phyloP scores from a whole-genome alignment of 2,888 invertebrate genomes.

The Eustalomyia histrio region DNA sequence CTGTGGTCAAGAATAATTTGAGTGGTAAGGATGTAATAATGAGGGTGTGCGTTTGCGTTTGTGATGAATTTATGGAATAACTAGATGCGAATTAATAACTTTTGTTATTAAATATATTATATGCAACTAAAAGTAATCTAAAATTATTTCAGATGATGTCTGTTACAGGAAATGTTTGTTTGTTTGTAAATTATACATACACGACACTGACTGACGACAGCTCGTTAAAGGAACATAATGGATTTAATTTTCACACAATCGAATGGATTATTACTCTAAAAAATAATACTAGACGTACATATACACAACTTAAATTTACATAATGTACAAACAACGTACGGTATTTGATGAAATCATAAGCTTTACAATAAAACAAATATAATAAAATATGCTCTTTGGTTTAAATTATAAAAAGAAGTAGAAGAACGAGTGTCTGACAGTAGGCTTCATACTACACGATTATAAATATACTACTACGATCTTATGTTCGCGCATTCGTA shows the following conservation, averaged over 20 bases:
- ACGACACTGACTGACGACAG: slow-evolving; percentile 40
- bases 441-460: slow-evolving; percentile 22
- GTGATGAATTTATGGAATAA: slow-evolving; percentile 27
- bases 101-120: slow-evolving; percentile 23
- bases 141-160: slow-evolving; percentile 45
- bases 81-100: slow-evolving; percentile 20
- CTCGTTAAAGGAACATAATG: slow-evolving; percentile 65
- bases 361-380: slow-evolving; percentile 27
- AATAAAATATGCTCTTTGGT: slow-evolving; percentile 62
- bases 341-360: slow-evolving; percentile 47
- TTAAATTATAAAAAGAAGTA: slow-evolving; percentile 52
- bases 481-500: neutral
- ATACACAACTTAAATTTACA: slow-evolving; percentile 61
- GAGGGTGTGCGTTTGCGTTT: slow-evolving; percentile 43
- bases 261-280: slow-evolving; percentile 52
- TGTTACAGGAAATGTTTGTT: slow-evolving; percentile 56
- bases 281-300: slow-evolving; percentile 55
- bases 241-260: slow-evolving; percentile 60
- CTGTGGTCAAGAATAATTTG: neutral
- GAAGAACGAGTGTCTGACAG: slow-evolving; percentile 38
- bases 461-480: neutral
- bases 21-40: neutral
- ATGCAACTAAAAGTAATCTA: slow-evolving; percentile 50
- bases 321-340: slow-evolving; percentile 56
- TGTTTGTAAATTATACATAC: slow-evolving; percentile 59